These are phyloP conservation scores for Brachionus manjavacas DNA, from an alignment of 1,140 invertebrate species.

Conservation along the genomic window DNA sequence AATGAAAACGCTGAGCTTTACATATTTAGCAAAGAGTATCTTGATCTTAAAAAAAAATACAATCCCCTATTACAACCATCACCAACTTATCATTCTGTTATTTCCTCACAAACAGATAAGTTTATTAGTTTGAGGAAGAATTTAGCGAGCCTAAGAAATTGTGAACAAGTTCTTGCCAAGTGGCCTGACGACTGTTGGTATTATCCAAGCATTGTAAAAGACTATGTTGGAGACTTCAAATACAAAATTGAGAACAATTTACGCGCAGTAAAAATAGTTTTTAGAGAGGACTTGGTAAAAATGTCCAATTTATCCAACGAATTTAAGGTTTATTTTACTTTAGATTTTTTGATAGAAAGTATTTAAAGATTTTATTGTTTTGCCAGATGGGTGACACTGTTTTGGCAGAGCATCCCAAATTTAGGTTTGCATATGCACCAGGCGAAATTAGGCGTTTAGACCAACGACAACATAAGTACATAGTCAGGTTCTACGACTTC, in stretches of 20 bases:
- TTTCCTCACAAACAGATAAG: background rate
- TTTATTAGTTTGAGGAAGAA: constrained; percentile 10
- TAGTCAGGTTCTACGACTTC: constrained; percentile 27
- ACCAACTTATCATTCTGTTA: background rate
- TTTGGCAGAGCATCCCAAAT: constrained; percentile 27
- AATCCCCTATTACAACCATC: background rate
- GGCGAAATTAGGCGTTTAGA: constrained; percentile 3
- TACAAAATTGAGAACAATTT: constrained; percentile 36
- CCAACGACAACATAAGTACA: background rate
- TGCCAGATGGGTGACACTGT: constrained; percentile 16
- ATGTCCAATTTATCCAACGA: background rate
- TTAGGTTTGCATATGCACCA: constrained; percentile 30
- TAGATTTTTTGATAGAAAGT: constrained; percentile 44
- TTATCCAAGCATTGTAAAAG: constrained; percentile 27
- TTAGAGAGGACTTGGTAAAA: constrained; percentile 23
- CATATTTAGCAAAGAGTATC: constrained; percentile 17
- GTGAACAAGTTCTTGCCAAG: constrained; percentile 46
- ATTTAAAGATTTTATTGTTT: too few relatives aligned
- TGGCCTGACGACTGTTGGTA: constrained; percentile 35
- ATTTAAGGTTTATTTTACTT: constrained; percentile 40
- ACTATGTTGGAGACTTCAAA: constrained; percentile 12
- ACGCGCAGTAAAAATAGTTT: background rate
- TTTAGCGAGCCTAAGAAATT: constrained; percentile 16
- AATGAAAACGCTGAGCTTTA: background rate
- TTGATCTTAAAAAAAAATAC: background rate